phyloP scores from a whole-genome alignment of 2,113 vertebrate species.

The Xiphorhynchus elegans region DNA sequence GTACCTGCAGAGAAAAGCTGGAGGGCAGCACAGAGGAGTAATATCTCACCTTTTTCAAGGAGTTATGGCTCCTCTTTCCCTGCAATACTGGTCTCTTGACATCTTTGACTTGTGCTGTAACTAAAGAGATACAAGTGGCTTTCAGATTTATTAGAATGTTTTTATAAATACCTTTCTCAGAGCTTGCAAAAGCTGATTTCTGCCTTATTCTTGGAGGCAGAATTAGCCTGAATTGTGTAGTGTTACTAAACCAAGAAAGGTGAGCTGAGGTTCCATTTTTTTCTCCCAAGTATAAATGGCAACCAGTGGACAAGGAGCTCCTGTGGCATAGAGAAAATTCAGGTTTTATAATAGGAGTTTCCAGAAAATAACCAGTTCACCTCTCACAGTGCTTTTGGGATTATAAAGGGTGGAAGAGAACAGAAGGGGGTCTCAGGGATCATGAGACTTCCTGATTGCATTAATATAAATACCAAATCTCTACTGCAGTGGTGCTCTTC shows the following conservation, averaged over 20 bases:
- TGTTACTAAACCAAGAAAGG: not conserved
- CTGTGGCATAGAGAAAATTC: not conserved
- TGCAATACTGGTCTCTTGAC: not conserved
- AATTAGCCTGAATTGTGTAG: not conserved
- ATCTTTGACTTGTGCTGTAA: not conserved
- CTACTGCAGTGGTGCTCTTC: not conserved
- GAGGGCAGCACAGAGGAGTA: not conserved
- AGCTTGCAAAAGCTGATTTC: not conserved
- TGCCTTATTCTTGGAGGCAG: not conserved
- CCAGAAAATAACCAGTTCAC: not conserved
- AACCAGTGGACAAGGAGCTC: not conserved
- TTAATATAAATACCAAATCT: not conserved
- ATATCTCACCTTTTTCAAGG: not conserved
- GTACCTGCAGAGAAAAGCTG: not conserved
- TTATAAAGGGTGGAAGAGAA: not conserved
- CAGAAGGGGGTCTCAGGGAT: not conserved
- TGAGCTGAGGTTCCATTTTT: not conserved
- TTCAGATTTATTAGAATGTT: not conserved
- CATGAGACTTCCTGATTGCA: not conserved
- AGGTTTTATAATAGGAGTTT: rapidly evolving
- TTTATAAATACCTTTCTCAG: not conserved
- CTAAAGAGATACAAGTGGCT: not conserved
- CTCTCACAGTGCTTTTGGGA: not conserved
- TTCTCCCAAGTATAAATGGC: not conserved
- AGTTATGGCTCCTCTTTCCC: not conserved